Evolutionary conservation across 2,797 vertebrate genomes (phyloP).

Genomic region (Tinamus major): DNA sequence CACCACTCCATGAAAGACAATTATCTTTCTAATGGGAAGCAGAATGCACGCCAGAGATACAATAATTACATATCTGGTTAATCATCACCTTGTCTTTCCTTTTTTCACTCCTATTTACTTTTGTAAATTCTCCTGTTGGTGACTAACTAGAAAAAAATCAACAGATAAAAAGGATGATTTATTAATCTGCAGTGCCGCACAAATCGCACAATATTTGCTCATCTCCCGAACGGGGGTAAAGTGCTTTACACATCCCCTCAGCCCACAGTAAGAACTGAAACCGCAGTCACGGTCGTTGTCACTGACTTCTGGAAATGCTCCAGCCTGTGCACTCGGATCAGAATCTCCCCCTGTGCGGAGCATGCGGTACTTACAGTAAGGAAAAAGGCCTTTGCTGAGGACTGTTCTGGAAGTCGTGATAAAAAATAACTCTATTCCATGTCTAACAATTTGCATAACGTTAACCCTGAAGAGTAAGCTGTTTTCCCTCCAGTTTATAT

Average conservation of each 20-base stretch:
- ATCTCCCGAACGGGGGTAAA: slow-evolving; percentile 6
- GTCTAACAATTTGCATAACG: slow-evolving; percentile 1
- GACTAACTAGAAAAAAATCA: slow-evolving; percentile 22
- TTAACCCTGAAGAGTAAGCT: neutral
- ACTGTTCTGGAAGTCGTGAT: neutral
- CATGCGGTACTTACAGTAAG: neutral
- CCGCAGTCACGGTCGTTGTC: neutral
- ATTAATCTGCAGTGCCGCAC: slow-evolving; percentile 44
- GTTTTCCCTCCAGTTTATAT: neutral
- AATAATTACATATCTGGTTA: slow-evolving; percentile 21
- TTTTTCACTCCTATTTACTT: slow-evolving; percentile 14
- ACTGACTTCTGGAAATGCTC: neutral
- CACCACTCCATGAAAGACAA: neutral
- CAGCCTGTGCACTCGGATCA: neutral
- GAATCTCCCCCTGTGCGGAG: neutral
- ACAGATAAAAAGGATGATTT: slow-evolving; percentile 59
- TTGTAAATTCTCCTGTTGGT: slow-evolving; percentile 31
- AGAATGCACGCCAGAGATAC: neutral
- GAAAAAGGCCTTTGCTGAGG: neutral
- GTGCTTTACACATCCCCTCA: neutral
- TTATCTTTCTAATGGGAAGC: neutral
- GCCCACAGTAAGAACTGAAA: neutral
- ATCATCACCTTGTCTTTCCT: slow-evolving; percentile 51
- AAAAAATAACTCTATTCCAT: neutral
- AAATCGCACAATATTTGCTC: slow-evolving; percentile 1